A percentile compares a stretch with the other conserved stretches of the same genome.
Evolutionary conservation across 2,113 vertebrate species (phyloP).

Genomic region (Laticauda colubrina): DNA sequence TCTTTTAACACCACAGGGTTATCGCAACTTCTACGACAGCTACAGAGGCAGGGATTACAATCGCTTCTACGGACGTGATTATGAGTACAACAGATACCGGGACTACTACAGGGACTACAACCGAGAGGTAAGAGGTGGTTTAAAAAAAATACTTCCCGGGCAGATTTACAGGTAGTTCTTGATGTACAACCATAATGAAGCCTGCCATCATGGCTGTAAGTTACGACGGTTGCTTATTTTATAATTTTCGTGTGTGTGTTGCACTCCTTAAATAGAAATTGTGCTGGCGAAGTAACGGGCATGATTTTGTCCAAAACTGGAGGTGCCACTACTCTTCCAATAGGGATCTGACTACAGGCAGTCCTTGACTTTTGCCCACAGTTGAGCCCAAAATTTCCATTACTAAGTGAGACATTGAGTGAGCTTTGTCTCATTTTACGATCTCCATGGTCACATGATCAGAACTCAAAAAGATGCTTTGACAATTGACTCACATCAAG

Average conservation of each 20-base stretch:
- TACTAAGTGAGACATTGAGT: background rate
- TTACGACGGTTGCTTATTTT: background rate
- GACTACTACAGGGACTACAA: conserved; percentile 76
- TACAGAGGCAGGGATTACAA: conserved; percentile 68
- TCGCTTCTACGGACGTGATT: conserved; percentile 70
- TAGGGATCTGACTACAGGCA: background rate
- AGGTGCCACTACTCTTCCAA: background rate
- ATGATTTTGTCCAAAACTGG: background rate
- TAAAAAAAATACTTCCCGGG: background rate
- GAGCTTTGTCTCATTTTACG: background rate
- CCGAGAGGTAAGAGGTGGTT: conserved; percentile 67
- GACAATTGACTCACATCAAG: too few relatives aligned
- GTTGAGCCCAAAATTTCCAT: background rate
- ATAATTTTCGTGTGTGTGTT: background rate
- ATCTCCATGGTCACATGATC: too few relatives aligned
- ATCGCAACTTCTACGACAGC: conserved; percentile 69
- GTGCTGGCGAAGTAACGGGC: too few relatives aligned
- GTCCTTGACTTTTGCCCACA: background rate
- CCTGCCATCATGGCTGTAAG: background rate
- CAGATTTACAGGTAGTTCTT: background rate
- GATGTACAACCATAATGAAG: background rate
- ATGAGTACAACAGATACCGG: conserved; percentile 75
- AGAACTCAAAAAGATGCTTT: too few relatives aligned
- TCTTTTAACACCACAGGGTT: conserved; percentile 53
- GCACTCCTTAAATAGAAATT: background rate